Evolutionary conservation across 2,888 invertebrate species (phyloP).

Genomic region (Liposcelis brunnea): DNA sequence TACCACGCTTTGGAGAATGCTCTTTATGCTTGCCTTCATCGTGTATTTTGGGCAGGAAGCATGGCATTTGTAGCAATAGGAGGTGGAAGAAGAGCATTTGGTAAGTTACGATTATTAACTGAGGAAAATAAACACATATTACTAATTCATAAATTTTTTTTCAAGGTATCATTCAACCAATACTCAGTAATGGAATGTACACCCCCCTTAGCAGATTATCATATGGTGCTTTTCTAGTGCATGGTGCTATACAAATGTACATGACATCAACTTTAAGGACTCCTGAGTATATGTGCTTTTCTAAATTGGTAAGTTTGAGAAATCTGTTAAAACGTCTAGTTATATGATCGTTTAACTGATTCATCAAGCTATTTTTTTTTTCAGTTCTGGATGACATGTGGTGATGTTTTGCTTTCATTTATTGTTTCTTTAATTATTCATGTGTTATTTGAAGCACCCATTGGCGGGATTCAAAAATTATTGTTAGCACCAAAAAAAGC

Average conservation of each 20-base stretch:
- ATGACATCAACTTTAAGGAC: slow-evolving; percentile 14
- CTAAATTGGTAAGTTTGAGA: slow-evolving; percentile 14
- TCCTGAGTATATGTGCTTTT: slow-evolving; percentile 15
- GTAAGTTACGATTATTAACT: slow-evolving; percentile 13
- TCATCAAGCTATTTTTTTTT: slow-evolving; percentile 7
- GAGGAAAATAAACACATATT: background rate
- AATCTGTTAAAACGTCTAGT: background rate
- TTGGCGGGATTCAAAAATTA: slow-evolving; percentile 12
- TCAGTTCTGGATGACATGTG: slow-evolving; percentile 18
- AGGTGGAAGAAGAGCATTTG: slow-evolving; percentile 15
- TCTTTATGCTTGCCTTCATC: slow-evolving; percentile 15
- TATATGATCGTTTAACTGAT: slow-evolving; percentile 5
- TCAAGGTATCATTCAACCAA: slow-evolving; percentile 13
- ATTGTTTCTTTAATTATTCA: slow-evolving; percentile 15
- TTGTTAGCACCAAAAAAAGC: background rate
- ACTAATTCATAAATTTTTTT: background rate
- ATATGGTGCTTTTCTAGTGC: slow-evolving; percentile 17
- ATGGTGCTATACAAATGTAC: slow-evolving; percentile 16
- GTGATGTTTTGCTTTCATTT: slow-evolving; percentile 16
- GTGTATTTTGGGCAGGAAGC: slow-evolving; percentile 15
- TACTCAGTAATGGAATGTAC: slow-evolving; percentile 12
- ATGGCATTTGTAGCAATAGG: slow-evolving; percentile 15
- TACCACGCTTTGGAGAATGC: slow-evolving; percentile 16
- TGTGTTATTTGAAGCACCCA: slow-evolving; percentile 17
- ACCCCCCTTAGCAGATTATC: slow-evolving; percentile 17